phyloP scores from a whole-genome alignment of 2,888 invertebrate species.

The Eupithecia vulgata region DNA sequence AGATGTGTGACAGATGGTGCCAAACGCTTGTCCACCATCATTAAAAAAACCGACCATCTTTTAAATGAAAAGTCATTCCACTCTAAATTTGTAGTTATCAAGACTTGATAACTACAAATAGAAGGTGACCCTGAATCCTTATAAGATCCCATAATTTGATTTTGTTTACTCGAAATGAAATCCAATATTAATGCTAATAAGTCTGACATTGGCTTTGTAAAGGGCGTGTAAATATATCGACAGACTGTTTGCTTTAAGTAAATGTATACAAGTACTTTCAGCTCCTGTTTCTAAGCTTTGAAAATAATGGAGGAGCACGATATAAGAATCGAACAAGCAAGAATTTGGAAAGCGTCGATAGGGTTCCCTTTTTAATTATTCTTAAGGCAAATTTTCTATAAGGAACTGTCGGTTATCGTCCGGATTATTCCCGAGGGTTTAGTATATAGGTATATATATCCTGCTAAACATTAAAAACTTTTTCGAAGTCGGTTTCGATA shows the following conservation, averaged over 20 bases:
- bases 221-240: conserved; percentile 12
- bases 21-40: too few species aligned
- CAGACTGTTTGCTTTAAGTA: background rate
- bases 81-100: too few species aligned
- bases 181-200: conserved; percentile 13
- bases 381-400: too few species aligned
- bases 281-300: background rate
- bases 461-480: too few species aligned
- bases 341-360: background rate
- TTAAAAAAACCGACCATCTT: background rate
- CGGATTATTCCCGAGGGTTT: too few species aligned
- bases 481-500: too few species aligned
- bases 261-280: background rate
- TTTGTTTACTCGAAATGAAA: conserved; percentile 19
- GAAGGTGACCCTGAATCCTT: conserved; percentile 15
- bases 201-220: conserved; percentile 21
- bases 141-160: conserved; percentile 10
- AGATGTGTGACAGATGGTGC: too few species aligned
- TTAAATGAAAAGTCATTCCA: background rate
- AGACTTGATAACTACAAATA: background rate
- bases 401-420: too few species aligned
- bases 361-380: background rate
- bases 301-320: background rate
- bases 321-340: background rate
- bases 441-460: too few species aligned